A percentile compares a stretch with the other conserved stretches of the same genome.
Conservation (phyloP, 2,888 invertebrate genomes). For the Urechis unicinctus region DNA sequence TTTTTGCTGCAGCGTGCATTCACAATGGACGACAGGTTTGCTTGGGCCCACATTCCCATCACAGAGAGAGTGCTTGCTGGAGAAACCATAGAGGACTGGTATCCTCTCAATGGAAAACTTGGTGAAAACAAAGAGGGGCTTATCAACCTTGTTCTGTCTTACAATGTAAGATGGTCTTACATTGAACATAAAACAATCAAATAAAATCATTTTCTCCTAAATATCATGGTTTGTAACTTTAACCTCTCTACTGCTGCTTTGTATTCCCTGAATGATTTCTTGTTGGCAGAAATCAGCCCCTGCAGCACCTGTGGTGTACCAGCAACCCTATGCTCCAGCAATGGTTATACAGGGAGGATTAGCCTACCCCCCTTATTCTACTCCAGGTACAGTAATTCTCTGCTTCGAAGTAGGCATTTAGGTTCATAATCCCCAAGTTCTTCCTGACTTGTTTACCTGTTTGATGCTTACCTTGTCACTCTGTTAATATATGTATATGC, state of each 20-base stretch:
- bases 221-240: no score
- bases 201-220: no score
- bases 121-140: slow-evolving; percentile 90
- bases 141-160: slow-evolving; percentile 74
- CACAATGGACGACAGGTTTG: slow-evolving; percentile 90
- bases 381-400: no score
- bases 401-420: no score
- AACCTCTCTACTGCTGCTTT: background rate
- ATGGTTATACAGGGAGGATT: no score
- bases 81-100: slow-evolving; percentile 93
- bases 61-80: slow-evolving; percentile 75
- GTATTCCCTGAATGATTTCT: background rate
- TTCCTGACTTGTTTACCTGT: no score
- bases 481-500: no score
- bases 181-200: no score
- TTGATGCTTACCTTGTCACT: no score
- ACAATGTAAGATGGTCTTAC: slow-evolving; percentile 41
- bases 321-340: slow-evolving; percentile 6
- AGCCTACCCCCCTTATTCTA: no score
- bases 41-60: slow-evolving; percentile 85
- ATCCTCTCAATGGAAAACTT: slow-evolving; percentile 84
- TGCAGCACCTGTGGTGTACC: slow-evolving; percentile 11
- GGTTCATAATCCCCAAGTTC: no score
- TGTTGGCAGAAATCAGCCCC: background rate
- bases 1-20: slow-evolving; percentile 71